A percentile compares a stretch with the other conserved stretches of the same genome.
phyloP scores from a whole-genome alignment of 2,113 vertebrate species.

The Periophthalmodon schlosseri region DNA sequence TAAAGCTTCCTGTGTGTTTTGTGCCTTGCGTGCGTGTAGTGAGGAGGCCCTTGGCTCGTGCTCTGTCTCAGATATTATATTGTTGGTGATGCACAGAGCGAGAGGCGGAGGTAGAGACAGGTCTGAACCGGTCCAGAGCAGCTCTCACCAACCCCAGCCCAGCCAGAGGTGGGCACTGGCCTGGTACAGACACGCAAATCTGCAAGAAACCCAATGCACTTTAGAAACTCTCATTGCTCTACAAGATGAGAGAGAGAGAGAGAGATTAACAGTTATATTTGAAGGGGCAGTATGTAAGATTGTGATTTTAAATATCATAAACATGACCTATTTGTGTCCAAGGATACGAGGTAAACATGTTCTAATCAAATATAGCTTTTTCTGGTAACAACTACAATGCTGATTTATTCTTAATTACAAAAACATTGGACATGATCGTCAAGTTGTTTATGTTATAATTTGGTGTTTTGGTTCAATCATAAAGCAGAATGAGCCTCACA shows the following conservation, averaged over 20 bases:
- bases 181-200: neutral
- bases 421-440: no score
- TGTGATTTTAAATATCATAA: no score
- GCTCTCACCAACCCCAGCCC: neutral
- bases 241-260: no score
- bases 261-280: neutral
- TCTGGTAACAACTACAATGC: no score
- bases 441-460: no score
- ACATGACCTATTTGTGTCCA: no score
- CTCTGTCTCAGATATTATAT: neutral
- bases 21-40: neutral
- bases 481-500: no score
- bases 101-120: conserved; percentile 4
- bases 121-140: conserved; percentile 9
- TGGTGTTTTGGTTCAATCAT: no score
- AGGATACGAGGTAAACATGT: no score
- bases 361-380: no score
- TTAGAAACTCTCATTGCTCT: neutral
- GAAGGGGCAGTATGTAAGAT: no score
- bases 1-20: neutral
- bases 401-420: no score
- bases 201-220: neutral
- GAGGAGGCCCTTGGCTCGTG: neutral
- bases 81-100: neutral
- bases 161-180: neutral